Conservation (phyloP, 1,140 invertebrate species). For the Eciton burchellii region DNA sequence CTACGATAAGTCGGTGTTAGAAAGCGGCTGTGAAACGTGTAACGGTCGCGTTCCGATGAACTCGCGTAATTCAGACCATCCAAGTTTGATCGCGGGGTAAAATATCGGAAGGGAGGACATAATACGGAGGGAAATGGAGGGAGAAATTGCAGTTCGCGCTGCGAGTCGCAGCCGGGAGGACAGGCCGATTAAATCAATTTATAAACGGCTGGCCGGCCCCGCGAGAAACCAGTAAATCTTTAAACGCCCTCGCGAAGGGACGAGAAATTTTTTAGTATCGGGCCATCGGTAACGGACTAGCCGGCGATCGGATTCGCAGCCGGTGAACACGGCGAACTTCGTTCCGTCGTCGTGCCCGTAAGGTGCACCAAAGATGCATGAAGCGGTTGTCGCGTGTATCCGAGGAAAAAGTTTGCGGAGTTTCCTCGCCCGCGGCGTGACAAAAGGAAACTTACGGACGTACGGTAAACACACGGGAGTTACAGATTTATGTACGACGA, state of each 20-base stretch:
- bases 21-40: too few relatives aligned
- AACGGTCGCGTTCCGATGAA: too few relatives aligned
- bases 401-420: conserved; percentile 46
- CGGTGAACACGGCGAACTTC: conserved; percentile 28
- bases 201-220: conserved; percentile 52
- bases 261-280: conserved; percentile 59
- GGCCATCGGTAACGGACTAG: conserved; percentile 23
- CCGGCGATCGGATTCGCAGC: conserved; percentile 33
- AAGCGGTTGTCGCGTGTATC: conserved; percentile 64
- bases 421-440: conserved; percentile 29
- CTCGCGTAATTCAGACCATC: too few relatives aligned
- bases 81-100: too few relatives aligned
- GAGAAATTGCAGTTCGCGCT: too few relatives aligned
- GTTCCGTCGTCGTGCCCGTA: conserved; percentile 49
- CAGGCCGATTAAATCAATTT: conserved; percentile 29
- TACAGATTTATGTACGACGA: conserved; percentile 55
- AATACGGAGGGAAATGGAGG: too few relatives aligned
- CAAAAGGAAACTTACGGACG: conserved; percentile 31
- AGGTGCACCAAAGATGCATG: conserved; percentile 65
- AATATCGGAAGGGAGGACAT: too few relatives aligned
- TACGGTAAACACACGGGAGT: conserved; percentile 22
- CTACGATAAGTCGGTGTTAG: too few relatives aligned
- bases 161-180: neutral
- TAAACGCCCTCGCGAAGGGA: conserved; percentile 20
- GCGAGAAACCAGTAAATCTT: conserved; percentile 45